Evolutionary conservation across 1,140 invertebrate species (phyloP).

Genomic region (Achroia grisella): DNA sequence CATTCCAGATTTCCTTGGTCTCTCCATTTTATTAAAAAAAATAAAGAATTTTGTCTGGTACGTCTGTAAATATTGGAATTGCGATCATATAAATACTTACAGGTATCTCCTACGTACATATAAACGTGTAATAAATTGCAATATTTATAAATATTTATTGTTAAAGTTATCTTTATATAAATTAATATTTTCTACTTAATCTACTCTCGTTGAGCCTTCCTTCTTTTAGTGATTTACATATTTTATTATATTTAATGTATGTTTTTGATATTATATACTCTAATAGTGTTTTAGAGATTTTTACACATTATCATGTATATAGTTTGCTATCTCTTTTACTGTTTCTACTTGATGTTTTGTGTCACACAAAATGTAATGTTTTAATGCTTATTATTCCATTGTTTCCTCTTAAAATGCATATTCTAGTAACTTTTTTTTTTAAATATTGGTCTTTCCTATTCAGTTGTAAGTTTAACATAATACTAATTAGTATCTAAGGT

Average conservation of each 20-base stretch:
- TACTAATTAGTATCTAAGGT: slow-evolving; percentile 17
- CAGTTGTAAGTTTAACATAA: slow-evolving; percentile 3
- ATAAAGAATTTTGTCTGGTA: no score
- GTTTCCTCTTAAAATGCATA: neutral
- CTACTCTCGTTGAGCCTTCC: slow-evolving; percentile 13
- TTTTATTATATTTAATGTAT: slow-evolving; percentile 7
- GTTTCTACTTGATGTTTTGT: neutral
- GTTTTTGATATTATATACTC: slow-evolving; percentile 6
- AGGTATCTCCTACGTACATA: no score
- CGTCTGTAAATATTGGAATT: no score
- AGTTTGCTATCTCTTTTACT: slow-evolving; percentile 4
- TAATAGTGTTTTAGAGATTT: slow-evolving; percentile 5
- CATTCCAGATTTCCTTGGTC: no score
- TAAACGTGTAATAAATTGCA: no score
- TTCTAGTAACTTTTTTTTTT: neutral
- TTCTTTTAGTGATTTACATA: slow-evolving; percentile 9
- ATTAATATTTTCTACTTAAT: slow-evolving; percentile 10
- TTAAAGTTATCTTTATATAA: slow-evolving; percentile 7
- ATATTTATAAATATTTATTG: slow-evolving; percentile 11
- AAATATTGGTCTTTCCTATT: neutral
- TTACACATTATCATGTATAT: slow-evolving; percentile 3
- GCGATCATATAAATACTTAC: no score
- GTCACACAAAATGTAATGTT: neutral
- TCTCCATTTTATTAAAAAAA: no score
- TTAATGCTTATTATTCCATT: slow-evolving; percentile 5